Conservation (phyloP, 2,888 invertebrate genomes). For the Tenodera sinensis region DNA sequence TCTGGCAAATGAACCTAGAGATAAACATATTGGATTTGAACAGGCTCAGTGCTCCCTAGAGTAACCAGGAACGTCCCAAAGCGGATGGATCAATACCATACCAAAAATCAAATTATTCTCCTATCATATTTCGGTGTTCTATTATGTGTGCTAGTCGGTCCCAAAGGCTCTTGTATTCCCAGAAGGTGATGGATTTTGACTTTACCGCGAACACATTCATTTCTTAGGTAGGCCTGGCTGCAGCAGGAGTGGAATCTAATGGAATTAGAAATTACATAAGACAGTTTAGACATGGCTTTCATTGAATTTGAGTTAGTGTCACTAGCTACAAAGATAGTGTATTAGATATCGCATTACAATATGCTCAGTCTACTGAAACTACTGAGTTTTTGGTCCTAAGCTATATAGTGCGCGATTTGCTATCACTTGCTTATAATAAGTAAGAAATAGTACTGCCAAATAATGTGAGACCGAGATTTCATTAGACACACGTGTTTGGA, state of each 20-base stretch:
- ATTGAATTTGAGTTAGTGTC: background rate
- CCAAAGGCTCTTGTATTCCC: background rate
- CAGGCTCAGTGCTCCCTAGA: no score
- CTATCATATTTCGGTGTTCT: background rate
- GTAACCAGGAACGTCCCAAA: background rate
- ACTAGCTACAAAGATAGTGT: background rate
- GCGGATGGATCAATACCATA: background rate
- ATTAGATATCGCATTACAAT: background rate
- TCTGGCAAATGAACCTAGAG: no score
- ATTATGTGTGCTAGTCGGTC: background rate
- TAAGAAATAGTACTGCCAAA: no score
- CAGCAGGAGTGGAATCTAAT: background rate
- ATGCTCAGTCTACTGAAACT: no score
- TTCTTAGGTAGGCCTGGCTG: background rate
- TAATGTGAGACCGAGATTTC: no score
- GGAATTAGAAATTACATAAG: background rate
- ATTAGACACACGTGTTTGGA: no score
- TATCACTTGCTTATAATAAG: no score
- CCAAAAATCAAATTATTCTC: background rate
- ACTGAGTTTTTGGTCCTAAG: no score
- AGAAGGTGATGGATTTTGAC: background rate
- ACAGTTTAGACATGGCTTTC: background rate
- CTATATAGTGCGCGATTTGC: no score
- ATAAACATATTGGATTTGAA: no score
- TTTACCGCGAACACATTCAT: background rate